These are phyloP conservation scores for Gopherus flavomarginatus DNA, from an alignment of 2,113 vertebrate genomes.

Conservation along the genomic window DNA sequence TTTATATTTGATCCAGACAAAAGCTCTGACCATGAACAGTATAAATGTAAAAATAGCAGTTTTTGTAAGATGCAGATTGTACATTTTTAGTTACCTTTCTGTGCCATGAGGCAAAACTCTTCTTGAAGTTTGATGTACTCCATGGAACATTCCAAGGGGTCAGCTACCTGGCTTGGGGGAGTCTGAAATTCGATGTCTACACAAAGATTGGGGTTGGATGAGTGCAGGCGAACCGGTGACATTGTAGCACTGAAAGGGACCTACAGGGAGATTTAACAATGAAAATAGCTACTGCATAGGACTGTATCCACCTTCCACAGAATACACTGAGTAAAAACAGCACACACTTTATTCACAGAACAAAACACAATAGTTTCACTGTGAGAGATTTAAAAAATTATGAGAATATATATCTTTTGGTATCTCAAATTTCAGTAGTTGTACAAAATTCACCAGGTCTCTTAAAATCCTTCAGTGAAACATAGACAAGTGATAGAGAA, in stretches of 20 bases:
- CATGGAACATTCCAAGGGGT: constrained; percentile 87
- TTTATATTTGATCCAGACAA: neutral
- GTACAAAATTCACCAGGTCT: neutral
- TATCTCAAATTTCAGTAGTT: neutral
- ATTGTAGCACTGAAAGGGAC: constrained; percentile 94
- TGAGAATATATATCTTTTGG: neutral
- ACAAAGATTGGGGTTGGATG: constrained; percentile 98
- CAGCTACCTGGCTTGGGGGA: constrained; percentile 85
- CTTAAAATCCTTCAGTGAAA: constrained; percentile 11
- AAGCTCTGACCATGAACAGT: neutral
- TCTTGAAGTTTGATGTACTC: constrained; percentile 98
- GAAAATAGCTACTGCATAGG: neutral
- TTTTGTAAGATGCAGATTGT: neutral
- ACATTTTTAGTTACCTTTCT: constrained; percentile 88
- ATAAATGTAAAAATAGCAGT: neutral
- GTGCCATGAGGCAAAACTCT: constrained; percentile 96
- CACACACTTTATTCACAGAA: neutral
- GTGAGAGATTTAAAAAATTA: neutral
- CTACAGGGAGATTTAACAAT: constrained; percentile 73
- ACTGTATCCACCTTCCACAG: neutral
- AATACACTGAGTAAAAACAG: neutral
- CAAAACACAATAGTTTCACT: neutral
- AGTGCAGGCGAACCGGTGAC: constrained; percentile 93
- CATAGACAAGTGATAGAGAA: neutral
- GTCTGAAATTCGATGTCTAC: constrained; percentile 94